A percentile compares a stretch with the other conserved stretches of the same genome.
These are phyloP conservation scores for Esperia sulphurella DNA, from an alignment of 2,888 invertebrate genomes.

Conservation along the genomic window DNA sequence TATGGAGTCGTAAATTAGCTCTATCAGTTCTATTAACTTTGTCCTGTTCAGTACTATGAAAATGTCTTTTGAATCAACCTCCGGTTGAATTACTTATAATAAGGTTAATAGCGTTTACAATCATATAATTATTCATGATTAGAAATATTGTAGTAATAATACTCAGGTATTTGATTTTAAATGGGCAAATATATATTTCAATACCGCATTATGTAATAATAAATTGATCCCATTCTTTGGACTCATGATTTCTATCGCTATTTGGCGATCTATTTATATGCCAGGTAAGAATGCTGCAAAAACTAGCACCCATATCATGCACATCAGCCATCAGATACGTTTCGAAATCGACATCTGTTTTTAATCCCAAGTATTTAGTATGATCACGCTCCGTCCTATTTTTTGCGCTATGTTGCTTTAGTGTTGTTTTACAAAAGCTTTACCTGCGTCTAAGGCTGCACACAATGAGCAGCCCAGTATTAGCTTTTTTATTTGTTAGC, in stretches of 20 bases:
- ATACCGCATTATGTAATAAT: too few relatives aligned
- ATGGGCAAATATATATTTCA: too few relatives aligned
- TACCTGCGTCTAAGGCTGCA: slow-evolving; percentile 63
- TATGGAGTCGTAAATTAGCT: slow-evolving; percentile 44
- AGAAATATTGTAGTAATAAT: too few relatives aligned
- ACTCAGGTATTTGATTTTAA: too few relatives aligned
- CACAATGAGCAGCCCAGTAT: slow-evolving; percentile 52
- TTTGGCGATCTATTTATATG: slow-evolving; percentile 5
- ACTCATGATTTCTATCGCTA: not conserved
- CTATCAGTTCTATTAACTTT: slow-evolving; percentile 29
- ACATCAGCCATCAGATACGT: slow-evolving; percentile 33
- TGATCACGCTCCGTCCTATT: slow-evolving; percentile 58
- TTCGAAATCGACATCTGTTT: slow-evolving; percentile 64
- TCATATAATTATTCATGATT: not conserved
- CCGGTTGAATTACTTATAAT: slow-evolving; percentile 24
- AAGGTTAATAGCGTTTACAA: not conserved
- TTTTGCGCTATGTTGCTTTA: slow-evolving; percentile 53
- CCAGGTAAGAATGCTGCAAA: slow-evolving; percentile 38
- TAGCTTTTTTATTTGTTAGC: slow-evolving; percentile 50
- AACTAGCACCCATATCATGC: slow-evolving; percentile 54
- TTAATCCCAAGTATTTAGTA: slow-evolving; percentile 59
- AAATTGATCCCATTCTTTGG: not conserved
- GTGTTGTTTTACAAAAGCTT: slow-evolving; percentile 44
- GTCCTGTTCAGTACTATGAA: slow-evolving; percentile 12
- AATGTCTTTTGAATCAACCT: slow-evolving; percentile 34